Conservation (phyloP, 2,113 vertebrate genomes). For the Rallus limicola region DNA sequence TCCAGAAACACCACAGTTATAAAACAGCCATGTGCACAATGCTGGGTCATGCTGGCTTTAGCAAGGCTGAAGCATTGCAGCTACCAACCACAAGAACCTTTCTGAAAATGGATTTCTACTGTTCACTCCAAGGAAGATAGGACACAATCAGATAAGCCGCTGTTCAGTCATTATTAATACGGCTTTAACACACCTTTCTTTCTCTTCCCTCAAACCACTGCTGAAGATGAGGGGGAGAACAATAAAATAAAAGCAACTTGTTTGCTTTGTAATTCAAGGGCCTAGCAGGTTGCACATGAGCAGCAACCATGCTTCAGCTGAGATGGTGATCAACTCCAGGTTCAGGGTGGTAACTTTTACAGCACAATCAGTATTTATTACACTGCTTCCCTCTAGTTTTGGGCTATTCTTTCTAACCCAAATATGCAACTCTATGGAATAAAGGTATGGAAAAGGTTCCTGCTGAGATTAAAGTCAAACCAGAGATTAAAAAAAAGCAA, state of each 20-base stretch:
- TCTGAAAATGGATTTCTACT: background rate
- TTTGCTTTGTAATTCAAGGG: background rate
- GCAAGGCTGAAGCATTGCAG: background rate
- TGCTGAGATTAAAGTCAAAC: background rate
- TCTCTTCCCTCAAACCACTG: background rate
- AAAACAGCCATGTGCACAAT: background rate
- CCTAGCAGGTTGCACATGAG: background rate
- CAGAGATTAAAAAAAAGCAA: background rate
- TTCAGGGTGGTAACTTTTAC: background rate
- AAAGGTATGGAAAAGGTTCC: background rate
- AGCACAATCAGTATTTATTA: background rate
- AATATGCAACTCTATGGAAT: background rate
- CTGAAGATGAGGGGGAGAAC: background rate
- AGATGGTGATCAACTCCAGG: background rate
- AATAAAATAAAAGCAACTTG: background rate
- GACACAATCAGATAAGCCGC: background rate
- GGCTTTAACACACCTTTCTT: background rate
- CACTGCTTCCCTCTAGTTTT: background rate
- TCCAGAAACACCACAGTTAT: background rate
- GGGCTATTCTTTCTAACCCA: background rate
- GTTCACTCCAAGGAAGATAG: rapidly evolving
- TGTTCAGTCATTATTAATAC: background rate
- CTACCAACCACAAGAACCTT: rapidly evolving
- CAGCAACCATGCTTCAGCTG: background rate
- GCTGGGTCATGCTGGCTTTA: background rate